A percentile compares a stretch with the other conserved stretches of the same genome.
Conservation (phyloP, 2,888 invertebrate species). For the Pyrrhosoma nymphula region DNA sequence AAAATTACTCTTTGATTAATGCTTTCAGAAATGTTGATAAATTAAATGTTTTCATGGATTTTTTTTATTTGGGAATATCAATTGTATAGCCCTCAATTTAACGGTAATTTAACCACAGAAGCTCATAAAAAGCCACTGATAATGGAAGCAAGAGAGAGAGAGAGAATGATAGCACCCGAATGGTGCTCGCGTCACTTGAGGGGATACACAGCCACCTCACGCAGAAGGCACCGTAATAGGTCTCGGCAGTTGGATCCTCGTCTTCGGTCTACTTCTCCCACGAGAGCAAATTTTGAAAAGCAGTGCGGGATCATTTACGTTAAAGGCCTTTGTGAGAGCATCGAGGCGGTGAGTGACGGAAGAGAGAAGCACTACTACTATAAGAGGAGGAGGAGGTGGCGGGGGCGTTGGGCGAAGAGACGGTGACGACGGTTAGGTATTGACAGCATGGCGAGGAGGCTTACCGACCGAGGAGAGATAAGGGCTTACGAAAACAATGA, state of each 20-base stretch:
- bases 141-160: too few species aligned
- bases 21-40: too few species aligned
- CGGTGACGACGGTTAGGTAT: not conserved
- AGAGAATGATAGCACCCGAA: too few species aligned
- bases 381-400: too few species aligned
- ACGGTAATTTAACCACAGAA: too few species aligned
- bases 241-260: not conserved
- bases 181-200: not conserved
- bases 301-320: not conserved
- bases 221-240: not conserved
- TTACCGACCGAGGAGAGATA: conserved; percentile 3
- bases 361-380: not conserved
- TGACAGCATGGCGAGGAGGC: not conserved
- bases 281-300: not conserved
- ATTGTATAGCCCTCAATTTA: too few species aligned
- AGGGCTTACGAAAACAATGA: conserved; percentile 1
- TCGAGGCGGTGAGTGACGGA: not conserved
- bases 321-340: not conserved
- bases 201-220: not conserved
- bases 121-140: too few species aligned
- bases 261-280: not conserved
- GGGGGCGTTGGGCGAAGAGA: not conserved
- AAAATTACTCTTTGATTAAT: too few species aligned
- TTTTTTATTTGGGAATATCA: too few species aligned
- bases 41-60: too few species aligned